A percentile compares a stretch with the other conserved stretches of the same genome.
These are phyloP conservation scores for Sardina pilchardus DNA, from an alignment of 2,113 vertebrate species.

Conservation along the genomic window DNA sequence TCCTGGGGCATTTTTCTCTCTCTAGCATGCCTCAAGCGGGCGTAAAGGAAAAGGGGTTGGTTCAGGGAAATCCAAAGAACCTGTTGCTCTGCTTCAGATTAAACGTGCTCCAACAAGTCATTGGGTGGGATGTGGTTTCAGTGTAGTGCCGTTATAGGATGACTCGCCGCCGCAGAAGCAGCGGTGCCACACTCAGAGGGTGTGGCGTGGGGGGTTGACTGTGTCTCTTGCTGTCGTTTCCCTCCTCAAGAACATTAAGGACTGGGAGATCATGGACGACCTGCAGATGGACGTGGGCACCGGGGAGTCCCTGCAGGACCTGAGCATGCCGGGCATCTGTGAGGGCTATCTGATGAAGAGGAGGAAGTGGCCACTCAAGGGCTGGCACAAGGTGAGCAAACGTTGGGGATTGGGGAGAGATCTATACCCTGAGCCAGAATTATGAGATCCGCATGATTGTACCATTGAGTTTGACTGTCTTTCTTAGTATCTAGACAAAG, in stretches of 20 bases:
- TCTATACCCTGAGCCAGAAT: neutral
- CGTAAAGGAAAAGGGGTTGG: neutral
- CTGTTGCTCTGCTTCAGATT: constrained; percentile 32
- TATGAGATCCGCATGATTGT: neutral
- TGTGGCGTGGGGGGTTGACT: neutral
- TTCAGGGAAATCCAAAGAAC: constrained; percentile 17
- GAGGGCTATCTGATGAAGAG: constrained; percentile 93
- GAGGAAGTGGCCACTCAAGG: constrained; percentile 93
- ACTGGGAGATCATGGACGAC: constrained; percentile 92
- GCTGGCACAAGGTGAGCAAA: constrained; percentile 89
- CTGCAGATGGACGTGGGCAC: constrained; percentile 45
- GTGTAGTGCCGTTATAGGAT: neutral
- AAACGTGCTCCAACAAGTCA: neutral
- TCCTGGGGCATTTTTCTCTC: neutral
- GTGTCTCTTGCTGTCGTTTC: neutral
- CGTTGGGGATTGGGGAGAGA: neutral
- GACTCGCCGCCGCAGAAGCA: neutral
- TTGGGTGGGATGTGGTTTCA: neutral
- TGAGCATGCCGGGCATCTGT: constrained; percentile 71
- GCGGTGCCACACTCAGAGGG: neutral
- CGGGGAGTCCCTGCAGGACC: constrained; percentile 57
- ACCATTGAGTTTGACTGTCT: neutral
- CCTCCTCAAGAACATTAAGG: constrained; percentile 47
- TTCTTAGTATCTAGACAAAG: too few species aligned
- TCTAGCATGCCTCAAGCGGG: neutral